phyloP scores from a whole-genome alignment of 2,888 invertebrate species.

The Pseudococcus jackbeardsleyi region DNA sequence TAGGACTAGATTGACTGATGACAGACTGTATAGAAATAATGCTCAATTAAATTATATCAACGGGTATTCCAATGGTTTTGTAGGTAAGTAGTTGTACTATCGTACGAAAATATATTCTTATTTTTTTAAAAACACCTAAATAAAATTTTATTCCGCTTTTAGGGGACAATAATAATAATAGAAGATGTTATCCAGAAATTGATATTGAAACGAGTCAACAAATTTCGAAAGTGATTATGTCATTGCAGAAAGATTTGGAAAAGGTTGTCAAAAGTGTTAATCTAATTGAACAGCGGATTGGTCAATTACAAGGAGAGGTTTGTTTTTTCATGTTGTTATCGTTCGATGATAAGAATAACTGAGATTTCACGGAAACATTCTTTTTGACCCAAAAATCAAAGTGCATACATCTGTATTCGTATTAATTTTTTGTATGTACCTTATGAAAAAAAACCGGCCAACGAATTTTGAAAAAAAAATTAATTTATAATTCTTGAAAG shows the following conservation, averaged over 20 bases:
- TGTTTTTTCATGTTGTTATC: constrained; percentile 1
- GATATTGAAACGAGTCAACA: constrained; percentile 52
- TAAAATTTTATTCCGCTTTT: constrained; percentile 7
- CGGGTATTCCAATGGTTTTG: constrained; percentile 26
- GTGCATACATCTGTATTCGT: neutral
- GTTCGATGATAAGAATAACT: neutral
- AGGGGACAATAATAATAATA: constrained; percentile 56
- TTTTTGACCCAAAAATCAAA: neutral
- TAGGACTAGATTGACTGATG: constrained; percentile 15
- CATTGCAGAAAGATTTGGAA: constrained; percentile 56
- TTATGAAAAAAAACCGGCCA: neutral
- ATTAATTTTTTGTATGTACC: neutral
- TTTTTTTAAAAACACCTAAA: neutral
- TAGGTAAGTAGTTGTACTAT: constrained; percentile 12
- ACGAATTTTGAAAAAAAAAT: neutral
- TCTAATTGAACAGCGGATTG: constrained; percentile 58
- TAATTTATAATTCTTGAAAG: too few relatives aligned
- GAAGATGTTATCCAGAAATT: constrained; percentile 32
- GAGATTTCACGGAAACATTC: neutral
- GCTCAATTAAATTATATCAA: constrained; percentile 54
- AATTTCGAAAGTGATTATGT: constrained; percentile 51
- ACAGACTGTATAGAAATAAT: constrained; percentile 39
- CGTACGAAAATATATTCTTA: neutral
- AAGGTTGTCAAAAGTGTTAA: constrained; percentile 62
- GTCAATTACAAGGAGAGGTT: constrained; percentile 61